Conservation (phyloP, 1,140 invertebrate genomes). For the Oedothorax gibbosus region DNA sequence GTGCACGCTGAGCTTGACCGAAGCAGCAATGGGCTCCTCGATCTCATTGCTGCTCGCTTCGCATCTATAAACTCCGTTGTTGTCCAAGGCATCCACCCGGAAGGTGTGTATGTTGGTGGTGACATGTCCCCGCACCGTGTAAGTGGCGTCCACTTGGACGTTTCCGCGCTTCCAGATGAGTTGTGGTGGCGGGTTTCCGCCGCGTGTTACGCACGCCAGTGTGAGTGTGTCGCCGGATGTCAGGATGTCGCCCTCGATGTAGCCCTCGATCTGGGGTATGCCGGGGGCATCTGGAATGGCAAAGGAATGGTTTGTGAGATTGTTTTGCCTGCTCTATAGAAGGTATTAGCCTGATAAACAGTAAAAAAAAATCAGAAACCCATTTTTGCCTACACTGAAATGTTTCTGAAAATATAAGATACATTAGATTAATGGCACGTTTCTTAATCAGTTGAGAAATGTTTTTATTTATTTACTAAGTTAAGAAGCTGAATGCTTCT, state of each 20-base stretch:
- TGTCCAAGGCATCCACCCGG: conserved; percentile 86
- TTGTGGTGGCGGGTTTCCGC: conserved; percentile 83
- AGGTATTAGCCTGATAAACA: no score
- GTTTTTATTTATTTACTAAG: no score
- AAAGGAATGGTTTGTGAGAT: not conserved
- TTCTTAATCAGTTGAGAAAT: no score
- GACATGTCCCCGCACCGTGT: conserved; percentile 80
- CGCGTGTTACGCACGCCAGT: conserved; percentile 89
- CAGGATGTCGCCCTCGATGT: conserved; percentile 82
- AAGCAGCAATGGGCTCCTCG: conserved; percentile 80
- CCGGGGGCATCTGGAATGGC: conserved; percentile 86
- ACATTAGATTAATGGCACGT: no score
- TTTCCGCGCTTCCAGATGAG: conserved; percentile 68
- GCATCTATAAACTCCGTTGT: conserved; percentile 91
- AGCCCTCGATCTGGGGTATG: conserved; percentile 87
- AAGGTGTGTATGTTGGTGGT: conserved; percentile 89
- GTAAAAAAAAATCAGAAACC: no score
- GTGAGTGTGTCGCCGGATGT: conserved; percentile 86
- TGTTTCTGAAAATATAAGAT: no score
- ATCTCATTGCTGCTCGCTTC: conserved; percentile 92
- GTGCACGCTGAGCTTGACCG: conserved; percentile 87
- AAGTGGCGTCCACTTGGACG: conserved; percentile 89
- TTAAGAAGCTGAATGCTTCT: no score
- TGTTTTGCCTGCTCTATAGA: no score
- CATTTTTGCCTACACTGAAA: no score